A percentile compares a stretch with the other conserved stretches of the same genome.
Conservation (phyloP, 1,140 invertebrate genomes). For the Ericerus pela region DNA sequence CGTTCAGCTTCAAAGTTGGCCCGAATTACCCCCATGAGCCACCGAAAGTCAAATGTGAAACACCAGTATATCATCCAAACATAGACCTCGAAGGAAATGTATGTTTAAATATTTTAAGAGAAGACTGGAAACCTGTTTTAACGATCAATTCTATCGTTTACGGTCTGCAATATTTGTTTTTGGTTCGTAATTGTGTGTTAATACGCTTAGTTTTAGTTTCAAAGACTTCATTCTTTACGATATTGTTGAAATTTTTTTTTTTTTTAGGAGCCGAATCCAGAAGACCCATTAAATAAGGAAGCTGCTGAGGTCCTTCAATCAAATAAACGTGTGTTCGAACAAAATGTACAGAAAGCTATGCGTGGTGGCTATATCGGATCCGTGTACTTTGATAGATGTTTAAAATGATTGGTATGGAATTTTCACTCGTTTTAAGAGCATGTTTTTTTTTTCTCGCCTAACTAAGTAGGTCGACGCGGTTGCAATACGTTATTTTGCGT, state of each 20-base stretch:
- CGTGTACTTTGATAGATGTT: conserved; percentile 85
- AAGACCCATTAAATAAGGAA: conserved; percentile 97
- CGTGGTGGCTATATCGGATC: conserved; percentile 83
- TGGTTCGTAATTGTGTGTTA: conserved; percentile 40
- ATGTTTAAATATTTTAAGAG: conserved; percentile 83
- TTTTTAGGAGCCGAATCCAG: conserved; percentile 87
- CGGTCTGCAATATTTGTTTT: conserved; percentile 91
- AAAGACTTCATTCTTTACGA: not conserved
- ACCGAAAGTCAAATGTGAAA: conserved; percentile 90
- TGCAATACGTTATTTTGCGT: conserved; percentile 1
- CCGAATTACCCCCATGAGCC: conserved; percentile 93
- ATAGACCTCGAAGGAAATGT: conserved; percentile 92
- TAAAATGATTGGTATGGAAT: conserved; percentile 47
- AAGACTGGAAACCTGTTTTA: conserved; percentile 98
- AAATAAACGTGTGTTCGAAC: conserved; percentile 85
- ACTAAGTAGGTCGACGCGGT: no score
- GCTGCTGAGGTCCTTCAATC: conserved; percentile 94
- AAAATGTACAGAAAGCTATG: conserved; percentile 92
- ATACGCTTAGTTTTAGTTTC: not conserved
- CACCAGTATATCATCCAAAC: conserved; percentile 87
- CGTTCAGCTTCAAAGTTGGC: conserved; percentile 95
- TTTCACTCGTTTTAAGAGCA: not conserved
- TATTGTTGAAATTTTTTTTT: conserved; percentile 13
- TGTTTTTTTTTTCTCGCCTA: no score
- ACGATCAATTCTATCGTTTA: conserved; percentile 97